Evolutionary conservation across 2,797 vertebrate genomes (phyloP).

Genomic region (Podargus strigoides): DNA sequence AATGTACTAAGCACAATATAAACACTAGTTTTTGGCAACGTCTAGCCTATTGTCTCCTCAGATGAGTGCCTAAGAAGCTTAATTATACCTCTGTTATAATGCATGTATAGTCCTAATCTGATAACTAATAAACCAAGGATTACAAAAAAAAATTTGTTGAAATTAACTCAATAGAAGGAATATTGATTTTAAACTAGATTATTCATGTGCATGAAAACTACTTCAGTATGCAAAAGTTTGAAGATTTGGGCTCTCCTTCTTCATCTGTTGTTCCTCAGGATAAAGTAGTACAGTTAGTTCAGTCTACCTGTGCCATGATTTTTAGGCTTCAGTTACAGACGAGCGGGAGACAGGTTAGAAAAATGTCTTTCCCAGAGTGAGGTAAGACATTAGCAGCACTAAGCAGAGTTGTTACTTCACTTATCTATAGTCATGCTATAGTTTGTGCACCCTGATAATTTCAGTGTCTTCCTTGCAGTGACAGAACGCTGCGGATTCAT

Average conservation of each 20-base stretch:
- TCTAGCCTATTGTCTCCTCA: neutral
- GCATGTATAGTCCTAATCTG: neutral
- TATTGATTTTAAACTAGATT: neutral
- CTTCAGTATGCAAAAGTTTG: neutral
- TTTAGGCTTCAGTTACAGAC: neutral
- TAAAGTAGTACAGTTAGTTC: neutral
- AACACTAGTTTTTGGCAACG: neutral
- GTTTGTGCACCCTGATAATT: neutral
- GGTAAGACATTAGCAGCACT: neutral
- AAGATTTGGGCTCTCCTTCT: neutral
- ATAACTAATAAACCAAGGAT: neutral
- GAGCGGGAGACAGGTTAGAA: neutral
- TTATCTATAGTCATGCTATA: neutral
- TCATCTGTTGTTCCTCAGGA: neutral
- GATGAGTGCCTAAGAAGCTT: neutral
- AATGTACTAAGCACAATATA: neutral
- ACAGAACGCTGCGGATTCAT: neutral
- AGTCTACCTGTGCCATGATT: rapidly evolving
- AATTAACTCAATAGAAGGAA: neutral
- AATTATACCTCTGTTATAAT: neutral
- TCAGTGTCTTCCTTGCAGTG: neutral
- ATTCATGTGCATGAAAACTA: neutral
- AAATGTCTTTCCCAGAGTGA: neutral
- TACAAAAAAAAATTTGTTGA: no score
- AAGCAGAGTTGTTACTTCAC: neutral